Conservation (phyloP, 2,888 invertebrate species). For the Alitta virens region DNA sequence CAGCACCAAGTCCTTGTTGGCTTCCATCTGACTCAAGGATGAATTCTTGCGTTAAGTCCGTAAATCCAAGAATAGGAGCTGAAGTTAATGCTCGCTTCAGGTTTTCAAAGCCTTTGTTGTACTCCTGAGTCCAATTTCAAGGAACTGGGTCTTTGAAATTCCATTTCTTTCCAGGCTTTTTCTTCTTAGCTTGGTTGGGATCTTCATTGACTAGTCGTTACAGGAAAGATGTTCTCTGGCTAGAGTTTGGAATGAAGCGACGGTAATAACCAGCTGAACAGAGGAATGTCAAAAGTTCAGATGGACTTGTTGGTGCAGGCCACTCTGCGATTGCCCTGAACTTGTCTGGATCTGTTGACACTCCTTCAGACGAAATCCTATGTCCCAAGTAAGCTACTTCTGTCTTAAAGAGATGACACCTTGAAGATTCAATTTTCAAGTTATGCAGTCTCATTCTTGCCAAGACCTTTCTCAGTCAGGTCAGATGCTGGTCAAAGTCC, state of each 20-base stretch:
- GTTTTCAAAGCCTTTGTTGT: not conserved
- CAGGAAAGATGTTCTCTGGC: not conserved
- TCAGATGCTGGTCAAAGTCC: not conserved
- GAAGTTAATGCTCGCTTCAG: not conserved
- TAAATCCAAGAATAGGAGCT: conserved; percentile 28
- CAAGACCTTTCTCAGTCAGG: not conserved
- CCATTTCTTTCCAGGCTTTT: not conserved
- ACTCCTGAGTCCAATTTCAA: not conserved
- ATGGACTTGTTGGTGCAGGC: not conserved
- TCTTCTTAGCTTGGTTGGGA: not conserved
- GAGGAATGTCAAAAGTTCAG: not conserved
- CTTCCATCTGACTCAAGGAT: conserved; percentile 30
- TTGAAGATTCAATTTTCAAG: conserved; percentile 2
- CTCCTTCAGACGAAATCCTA: not conserved
- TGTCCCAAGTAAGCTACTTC: conserved; percentile 4
- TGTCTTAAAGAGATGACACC: conserved; percentile 6
- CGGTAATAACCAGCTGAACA: not conserved
- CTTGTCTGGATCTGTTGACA: conserved; percentile 4
- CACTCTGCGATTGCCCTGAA: not conserved
- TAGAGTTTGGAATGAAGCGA: not conserved
- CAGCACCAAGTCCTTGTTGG: conserved; percentile 25
- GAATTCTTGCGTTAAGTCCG: conserved; percentile 27
- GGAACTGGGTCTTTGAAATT: not conserved
- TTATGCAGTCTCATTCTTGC: not conserved
- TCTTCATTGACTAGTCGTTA: not conserved